Evolutionary conservation across 1,140 invertebrate genomes (phyloP), one percentile per base, ranked within the genome.

Genomic region (Zaprionus tsacasi): DNA sequence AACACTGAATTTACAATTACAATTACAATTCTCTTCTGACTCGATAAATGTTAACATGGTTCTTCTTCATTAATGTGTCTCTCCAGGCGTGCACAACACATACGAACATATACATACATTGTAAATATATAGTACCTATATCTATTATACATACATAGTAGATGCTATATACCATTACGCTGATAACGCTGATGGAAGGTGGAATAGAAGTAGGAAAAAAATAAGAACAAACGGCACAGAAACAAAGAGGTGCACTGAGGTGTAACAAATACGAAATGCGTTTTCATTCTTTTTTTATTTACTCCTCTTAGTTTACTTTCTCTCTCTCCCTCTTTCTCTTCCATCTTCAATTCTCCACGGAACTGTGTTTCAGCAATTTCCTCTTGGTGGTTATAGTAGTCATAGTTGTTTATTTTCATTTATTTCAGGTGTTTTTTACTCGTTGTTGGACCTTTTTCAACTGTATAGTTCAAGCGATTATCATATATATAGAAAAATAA

Each of bases 401-500:
- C 21, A 15, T 61, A 40, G 67, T 65, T 36, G 11, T 50, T 52
- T 65, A 35, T 50, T 12, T 11, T 45, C 36, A n/a, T 65, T 38
- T 55, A 10, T 66, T 17, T 59, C 30, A 40, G 35, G 12, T 33
- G 63, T 17, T 33, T 50, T 60, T 45, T 43, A 55, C 10, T 60
- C 35, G 11, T 45, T 27, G 36, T 68, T 72, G 70, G 68, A 70
- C 70, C 70, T 70, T 57, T 50, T 50, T 21, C 15, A 50, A 33
- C 36, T 45, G 55, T 35, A 50, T 35, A 50, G 25, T 27, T 64
- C 21, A 40, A 56, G 33, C 64, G 40, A 17, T 60, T 69, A 33
- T 30, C 13, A 40, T 59, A 45, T 15, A 45, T 76, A 57, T 87
- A 78, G 48, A 76, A 76, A 76, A 76, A 76, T 86, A 86, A 88